Evolutionary conservation across 2,888 invertebrate genomes (phyloP).

Genomic region (Buathra laborator): DNA sequence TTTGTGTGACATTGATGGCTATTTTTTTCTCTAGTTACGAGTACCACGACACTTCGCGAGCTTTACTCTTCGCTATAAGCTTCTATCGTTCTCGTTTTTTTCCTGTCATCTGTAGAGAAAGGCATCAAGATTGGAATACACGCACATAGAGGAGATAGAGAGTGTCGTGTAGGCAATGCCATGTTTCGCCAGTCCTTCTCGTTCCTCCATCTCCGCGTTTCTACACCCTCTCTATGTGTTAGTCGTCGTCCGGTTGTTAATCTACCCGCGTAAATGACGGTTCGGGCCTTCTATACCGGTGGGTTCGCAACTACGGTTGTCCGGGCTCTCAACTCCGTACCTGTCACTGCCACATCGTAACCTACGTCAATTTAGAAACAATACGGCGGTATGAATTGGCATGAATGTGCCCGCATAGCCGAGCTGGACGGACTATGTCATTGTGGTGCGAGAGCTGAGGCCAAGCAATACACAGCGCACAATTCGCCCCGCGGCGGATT

Average conservation of each 20-base stretch:
- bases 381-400: constrained; percentile 66
- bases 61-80: constrained; percentile 44
- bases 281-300: constrained; percentile 22
- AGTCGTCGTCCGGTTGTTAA: constrained; percentile 55
- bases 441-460: constrained; percentile 26
- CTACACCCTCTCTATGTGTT: constrained; percentile 11
- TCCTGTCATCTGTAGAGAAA: constrained; percentile 26
- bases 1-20: constrained; percentile 16
- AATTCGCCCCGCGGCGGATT: constrained; percentile 25
- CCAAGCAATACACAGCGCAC: constrained; percentile 17
- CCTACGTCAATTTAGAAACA: constrained; percentile 71
- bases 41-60: constrained; percentile 6
- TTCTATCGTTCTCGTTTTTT: constrained; percentile 44
- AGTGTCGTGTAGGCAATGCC: constrained; percentile 30
- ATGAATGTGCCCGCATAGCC: constrained; percentile 69
- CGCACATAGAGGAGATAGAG: constrained; percentile 13
- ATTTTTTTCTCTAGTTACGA: constrained; percentile 28
- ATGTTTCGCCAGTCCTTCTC: constrained; percentile 28
- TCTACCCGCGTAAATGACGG: constrained; percentile 61
- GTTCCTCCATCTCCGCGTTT: constrained; percentile 8
- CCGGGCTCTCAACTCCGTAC: constrained; percentile 48
- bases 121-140: constrained; percentile 3
- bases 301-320: constrained; percentile 8
- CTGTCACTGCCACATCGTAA: constrained; percentile 70
- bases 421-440: constrained; percentile 42